phyloP scores from a whole-genome alignment of 2,888 invertebrate genomes.

The Cheilosia pagana region DNA sequence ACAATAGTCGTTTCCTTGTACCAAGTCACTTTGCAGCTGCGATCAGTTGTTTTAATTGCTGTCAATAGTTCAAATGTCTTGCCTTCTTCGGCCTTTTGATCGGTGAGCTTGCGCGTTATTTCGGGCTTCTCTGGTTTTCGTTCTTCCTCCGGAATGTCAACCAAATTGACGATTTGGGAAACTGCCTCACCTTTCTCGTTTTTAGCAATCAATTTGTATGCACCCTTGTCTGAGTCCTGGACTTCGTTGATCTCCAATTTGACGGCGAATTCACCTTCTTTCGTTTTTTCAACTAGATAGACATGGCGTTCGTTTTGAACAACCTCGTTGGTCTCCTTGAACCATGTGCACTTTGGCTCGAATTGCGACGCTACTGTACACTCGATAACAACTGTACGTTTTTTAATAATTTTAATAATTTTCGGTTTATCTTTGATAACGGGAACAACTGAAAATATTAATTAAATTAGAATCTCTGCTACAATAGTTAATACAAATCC shows the following conservation, averaged over 20 bases:
- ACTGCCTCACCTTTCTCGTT: constrained; percentile 97
- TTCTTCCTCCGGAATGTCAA: constrained; percentile 91
- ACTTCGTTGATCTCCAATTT: constrained; percentile 95
- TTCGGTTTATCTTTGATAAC: constrained; percentile 96
- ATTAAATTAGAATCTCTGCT: constrained; percentile 13
- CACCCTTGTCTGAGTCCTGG: constrained; percentile 91
- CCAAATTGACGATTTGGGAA: constrained; percentile 94
- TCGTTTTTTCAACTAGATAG: constrained; percentile 81
- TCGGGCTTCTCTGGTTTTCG: constrained; percentile 92
- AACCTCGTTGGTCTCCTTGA: constrained; percentile 92
- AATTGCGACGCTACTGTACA: constrained; percentile 97
- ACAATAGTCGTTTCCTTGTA: constrained; percentile 92
- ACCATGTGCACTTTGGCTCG: constrained; percentile 97
- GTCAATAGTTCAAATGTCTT: constrained; percentile 92
- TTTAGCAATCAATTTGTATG: constrained; percentile 94
- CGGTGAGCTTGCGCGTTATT: constrained; percentile 90
- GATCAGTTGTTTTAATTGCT: constrained; percentile 89
- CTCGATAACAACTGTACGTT: constrained; percentile 96
- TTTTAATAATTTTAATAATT: constrained; percentile 95
- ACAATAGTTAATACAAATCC: background rate
- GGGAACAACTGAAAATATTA: constrained; percentile 89
- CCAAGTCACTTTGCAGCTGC: constrained; percentile 93
- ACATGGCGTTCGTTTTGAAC: constrained; percentile 85
- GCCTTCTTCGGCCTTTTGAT: constrained; percentile 88
- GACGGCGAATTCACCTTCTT: constrained; percentile 93